Evolutionary conservation across 2,888 invertebrate species (phyloP).

Genomic region (Mesodorylaimus sp.): DNA sequence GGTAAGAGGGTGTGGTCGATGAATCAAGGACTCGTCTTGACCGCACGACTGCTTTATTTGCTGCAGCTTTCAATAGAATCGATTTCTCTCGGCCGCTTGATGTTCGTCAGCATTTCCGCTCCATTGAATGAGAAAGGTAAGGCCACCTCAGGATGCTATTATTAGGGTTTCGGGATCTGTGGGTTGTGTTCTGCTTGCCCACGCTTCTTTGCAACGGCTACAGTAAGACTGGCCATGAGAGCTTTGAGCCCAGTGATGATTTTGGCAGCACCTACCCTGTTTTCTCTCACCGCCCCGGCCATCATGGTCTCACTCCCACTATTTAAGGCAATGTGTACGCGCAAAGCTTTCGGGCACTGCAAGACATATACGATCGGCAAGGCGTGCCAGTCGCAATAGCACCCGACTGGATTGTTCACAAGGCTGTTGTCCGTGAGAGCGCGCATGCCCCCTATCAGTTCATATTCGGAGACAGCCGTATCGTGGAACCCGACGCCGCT

Average conservation of each 20-base stretch:
- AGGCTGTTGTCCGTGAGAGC: conserved; percentile 8
- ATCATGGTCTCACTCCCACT: neutral
- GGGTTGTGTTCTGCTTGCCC: neutral
- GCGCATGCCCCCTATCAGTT: conserved; percentile 11
- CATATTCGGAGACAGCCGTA: conserved; percentile 6
- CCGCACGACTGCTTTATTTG: neutral
- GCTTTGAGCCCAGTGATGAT: too few relatives aligned
- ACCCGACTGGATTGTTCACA: conserved; percentile 7
- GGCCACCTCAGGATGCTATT: neutral
- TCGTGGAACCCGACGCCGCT: neutral
- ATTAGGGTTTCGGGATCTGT: too few relatives aligned
- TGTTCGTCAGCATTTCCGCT: neutral
- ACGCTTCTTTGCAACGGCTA: neutral
- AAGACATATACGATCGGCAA: conserved; percentile 10
- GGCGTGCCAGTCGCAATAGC: conserved; percentile 1
- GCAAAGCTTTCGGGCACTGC: conserved; percentile 7
- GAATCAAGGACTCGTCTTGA: too few relatives aligned
- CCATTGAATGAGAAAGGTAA: conserved; percentile 4
- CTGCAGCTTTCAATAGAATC: conserved; percentile 2
- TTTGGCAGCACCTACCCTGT: too few relatives aligned
- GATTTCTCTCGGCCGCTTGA: conserved; percentile 4
- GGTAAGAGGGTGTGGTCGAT: too few relatives aligned
- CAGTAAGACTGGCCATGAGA: neutral
- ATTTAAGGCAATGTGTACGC: conserved; percentile 4
- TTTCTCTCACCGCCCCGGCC: too few relatives aligned